Conservation (phyloP, 2,113 vertebrate genomes). For the Callopanchax toddi region DNA sequence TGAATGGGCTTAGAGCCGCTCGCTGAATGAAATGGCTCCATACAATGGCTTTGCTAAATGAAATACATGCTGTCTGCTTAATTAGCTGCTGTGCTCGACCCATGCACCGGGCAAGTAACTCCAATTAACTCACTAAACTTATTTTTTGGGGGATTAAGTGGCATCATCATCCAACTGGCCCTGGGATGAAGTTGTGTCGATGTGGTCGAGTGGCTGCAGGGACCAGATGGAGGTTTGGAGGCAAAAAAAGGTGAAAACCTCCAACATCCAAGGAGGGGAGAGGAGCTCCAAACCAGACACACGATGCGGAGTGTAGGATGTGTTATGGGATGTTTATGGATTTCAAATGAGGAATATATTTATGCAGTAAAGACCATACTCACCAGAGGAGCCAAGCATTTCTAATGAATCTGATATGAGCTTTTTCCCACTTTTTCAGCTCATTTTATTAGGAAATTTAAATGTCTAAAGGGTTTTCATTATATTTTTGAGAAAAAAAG, state of each 20-base stretch:
- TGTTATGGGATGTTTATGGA: no score
- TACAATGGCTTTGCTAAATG: constrained; percentile 40
- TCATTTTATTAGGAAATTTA: no score
- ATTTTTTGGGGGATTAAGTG: constrained; percentile 13
- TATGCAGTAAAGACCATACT: no score
- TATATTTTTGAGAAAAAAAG: no score
- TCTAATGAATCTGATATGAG: no score
- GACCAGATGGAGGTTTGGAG: constrained; percentile 31
- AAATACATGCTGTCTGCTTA: constrained; percentile 18
- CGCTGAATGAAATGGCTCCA: constrained; percentile 5
- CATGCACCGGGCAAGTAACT: constrained; percentile 12
- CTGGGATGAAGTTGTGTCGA: constrained; percentile 32
- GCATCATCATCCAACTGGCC: constrained; percentile 11
- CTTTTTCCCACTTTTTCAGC: no score
- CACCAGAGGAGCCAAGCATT: no score
- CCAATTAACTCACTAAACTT: constrained; percentile 16
- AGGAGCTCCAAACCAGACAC: neutral
- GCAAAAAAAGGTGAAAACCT: neutral
- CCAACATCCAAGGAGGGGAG: neutral
- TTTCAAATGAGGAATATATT: no score
- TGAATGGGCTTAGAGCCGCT: neutral
- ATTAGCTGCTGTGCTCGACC: neutral
- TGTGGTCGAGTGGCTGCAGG: constrained; percentile 14
- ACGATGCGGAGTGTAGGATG: no score
- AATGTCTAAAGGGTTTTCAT: no score